Conservation (phyloP, 1,140 invertebrate species). For the Cotesia vestalis region DNA sequence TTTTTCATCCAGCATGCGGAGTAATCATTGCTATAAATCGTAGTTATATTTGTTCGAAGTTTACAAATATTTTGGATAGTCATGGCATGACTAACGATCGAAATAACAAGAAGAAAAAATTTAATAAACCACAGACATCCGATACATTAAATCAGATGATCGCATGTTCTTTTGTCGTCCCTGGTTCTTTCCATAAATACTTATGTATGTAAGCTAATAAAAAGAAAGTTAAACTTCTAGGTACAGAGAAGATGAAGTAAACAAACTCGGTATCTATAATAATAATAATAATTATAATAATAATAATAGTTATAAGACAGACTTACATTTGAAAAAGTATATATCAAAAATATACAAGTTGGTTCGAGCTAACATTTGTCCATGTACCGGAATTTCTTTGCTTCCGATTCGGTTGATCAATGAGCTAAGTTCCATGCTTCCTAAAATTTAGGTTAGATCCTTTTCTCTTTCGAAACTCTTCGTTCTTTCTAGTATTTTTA, state of each 20-base stretch:
- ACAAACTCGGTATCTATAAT: not conserved
- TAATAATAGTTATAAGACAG: not conserved
- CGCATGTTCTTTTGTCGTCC: too few species aligned
- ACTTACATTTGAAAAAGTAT: too few species aligned
- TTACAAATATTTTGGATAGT: too few species aligned
- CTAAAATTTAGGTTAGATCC: conserved; percentile 31
- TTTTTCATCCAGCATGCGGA: too few species aligned
- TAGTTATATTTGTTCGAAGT: too few species aligned
- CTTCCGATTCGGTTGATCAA: conserved; percentile 35
- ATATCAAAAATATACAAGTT: conserved; percentile 31
- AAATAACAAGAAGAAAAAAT: too few species aligned
- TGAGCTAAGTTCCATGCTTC: conserved; percentile 34
- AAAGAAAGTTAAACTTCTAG: not conserved
- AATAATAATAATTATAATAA: not conserved
- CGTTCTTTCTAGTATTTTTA: not conserved
- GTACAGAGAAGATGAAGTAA: not conserved
- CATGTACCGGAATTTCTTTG: conserved; percentile 36
- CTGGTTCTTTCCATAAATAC: too few species aligned
- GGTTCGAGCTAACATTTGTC: conserved; percentile 28
- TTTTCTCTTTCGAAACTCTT: not conserved
- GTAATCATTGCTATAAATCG: too few species aligned
- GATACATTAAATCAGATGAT: too few species aligned
- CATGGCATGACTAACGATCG: too few species aligned
- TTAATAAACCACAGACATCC: too few species aligned
- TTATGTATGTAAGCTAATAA: too few species aligned